Evolutionary conservation across 2,113 vertebrate species (phyloP), one percentile per base, ranked within the genome.

Genomic region (Rhineura floridana): DNA sequence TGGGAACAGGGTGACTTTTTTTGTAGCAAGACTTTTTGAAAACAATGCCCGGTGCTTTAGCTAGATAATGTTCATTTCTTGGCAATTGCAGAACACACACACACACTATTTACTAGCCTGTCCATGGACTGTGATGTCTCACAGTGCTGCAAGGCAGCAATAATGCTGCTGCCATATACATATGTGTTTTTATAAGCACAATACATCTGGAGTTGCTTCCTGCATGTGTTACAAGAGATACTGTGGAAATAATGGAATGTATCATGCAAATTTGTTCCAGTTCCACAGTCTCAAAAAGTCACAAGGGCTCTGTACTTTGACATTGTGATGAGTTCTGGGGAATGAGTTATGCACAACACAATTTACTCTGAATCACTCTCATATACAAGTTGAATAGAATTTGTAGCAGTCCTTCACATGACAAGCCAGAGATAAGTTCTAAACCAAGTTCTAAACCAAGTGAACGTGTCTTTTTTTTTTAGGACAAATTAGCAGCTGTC

Each of bases 41-140:
- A 96, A 94, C 62, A 78, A 94, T 94, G 73, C 90, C 76, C 9
- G 25, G 42, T 90, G 48, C 90, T 95, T 95, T 63, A 89, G 8
- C 42, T 83, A 86, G 81, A 88, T 94, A 88, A 15, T 48, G 84
- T 79, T 85, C 67, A 82, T 88, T 91, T 93, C 92, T 87, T 92
- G 78, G 80, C 85, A 87, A 90, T 93, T 94, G 85, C 93, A 91
- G 90, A 91, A 89, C 72, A 86, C 55, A 59, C 55, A 21, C 70
- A 87, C 81, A 84, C 30, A 87, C 46, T 89, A 87, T 94, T 94
- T 89, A 89, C 75, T 85, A 83, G 84, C 83, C 69, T 39, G 70
- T 88, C 87, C 42, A 92, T 92, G 42, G 84, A 72, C 81, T 89
- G 70, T 46, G 87, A 59, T 23, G 3, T 88, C 73, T 92, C 84